Evolutionary conservation across 2,113 vertebrate genomes (phyloP).

Genomic region (Coptodon bakossiorum): DNA sequence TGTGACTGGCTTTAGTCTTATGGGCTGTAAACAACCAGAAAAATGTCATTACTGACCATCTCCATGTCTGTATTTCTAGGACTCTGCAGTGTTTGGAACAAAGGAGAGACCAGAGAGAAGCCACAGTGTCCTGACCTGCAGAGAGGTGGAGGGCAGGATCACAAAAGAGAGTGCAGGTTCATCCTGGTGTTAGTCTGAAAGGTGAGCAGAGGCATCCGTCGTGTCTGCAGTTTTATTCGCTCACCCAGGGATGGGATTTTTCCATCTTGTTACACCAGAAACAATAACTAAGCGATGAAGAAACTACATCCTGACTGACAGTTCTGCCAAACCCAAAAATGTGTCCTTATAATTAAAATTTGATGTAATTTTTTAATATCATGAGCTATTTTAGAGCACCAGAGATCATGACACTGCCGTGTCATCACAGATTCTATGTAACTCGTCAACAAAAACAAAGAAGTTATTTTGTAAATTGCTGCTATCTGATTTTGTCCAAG

Average conservation of each 20-base stretch:
- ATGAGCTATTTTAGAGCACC: neutral
- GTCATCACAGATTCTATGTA: neutral
- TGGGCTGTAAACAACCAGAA: neutral
- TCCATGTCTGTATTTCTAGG: conserved; percentile 52
- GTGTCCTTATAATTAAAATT: neutral
- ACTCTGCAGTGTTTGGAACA: conserved; percentile 66
- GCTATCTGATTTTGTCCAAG: neutral
- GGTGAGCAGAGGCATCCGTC: neutral
- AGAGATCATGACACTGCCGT: neutral
- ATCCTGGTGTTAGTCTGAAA: neutral
- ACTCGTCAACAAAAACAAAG: neutral
- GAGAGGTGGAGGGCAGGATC: neutral
- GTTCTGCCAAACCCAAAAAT: neutral
- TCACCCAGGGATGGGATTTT: neutral
- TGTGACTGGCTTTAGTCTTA: neutral
- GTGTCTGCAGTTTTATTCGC: neutral
- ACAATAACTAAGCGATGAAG: neutral
- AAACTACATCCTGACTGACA: neutral
- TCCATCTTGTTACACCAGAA: neutral
- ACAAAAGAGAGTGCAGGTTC: neutral
- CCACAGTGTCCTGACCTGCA: conserved; percentile 27
- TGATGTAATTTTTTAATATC: neutral
- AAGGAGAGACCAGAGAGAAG: conserved; percentile 32
- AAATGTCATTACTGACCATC: neutral
- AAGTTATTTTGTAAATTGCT: neutral